Conservation (phyloP, 1,140 invertebrate genomes). For the Drosophila pseudoobscura region DNA sequence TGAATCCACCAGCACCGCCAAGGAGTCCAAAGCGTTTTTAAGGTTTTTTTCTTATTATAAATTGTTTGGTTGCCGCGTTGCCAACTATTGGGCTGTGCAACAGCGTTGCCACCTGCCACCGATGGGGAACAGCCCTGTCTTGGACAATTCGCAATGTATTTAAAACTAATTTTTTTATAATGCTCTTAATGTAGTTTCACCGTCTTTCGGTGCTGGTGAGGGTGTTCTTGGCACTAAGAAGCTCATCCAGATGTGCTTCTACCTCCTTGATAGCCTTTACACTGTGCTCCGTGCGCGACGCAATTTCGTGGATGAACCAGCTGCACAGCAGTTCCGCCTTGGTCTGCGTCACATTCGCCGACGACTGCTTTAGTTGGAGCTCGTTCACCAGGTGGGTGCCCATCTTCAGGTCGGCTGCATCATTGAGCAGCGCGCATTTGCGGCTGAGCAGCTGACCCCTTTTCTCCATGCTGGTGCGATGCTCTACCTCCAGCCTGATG, state of each 20-base stretch:
- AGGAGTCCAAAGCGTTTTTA: slow-evolving; percentile 17
- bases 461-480: slow-evolving; percentile 44
- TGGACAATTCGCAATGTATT: slow-evolving; percentile 12
- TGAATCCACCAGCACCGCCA: too few relatives aligned
- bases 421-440: slow-evolving; percentile 59
- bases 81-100: slow-evolving; percentile 4
- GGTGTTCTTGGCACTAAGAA: slow-evolving; percentile 30
- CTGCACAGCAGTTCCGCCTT: slow-evolving; percentile 63
- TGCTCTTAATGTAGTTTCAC: background rate
- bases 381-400: slow-evolving; percentile 62
- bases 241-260: slow-evolving; percentile 60
- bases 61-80: slow-evolving; percentile 5
- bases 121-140: background rate
- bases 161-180: slow-evolving; percentile 8
- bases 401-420: slow-evolving; percentile 62
- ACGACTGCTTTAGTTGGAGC: slow-evolving; percentile 55
- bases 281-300: slow-evolving; percentile 63
- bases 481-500: slow-evolving; percentile 55
- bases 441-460: slow-evolving; percentile 32
- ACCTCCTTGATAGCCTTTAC: slow-evolving; percentile 67
- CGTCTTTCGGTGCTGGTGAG: background rate
- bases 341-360: slow-evolving; percentile 55
- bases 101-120: too few relatives aligned
- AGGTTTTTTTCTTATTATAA: slow-evolving; percentile 8
- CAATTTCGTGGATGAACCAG: slow-evolving; percentile 50